Evolutionary conservation across 2,888 invertebrate genomes (phyloP), one percentile per base, ranked within the genome.

Genomic region (Oegoconia quadripuncta): DNA sequence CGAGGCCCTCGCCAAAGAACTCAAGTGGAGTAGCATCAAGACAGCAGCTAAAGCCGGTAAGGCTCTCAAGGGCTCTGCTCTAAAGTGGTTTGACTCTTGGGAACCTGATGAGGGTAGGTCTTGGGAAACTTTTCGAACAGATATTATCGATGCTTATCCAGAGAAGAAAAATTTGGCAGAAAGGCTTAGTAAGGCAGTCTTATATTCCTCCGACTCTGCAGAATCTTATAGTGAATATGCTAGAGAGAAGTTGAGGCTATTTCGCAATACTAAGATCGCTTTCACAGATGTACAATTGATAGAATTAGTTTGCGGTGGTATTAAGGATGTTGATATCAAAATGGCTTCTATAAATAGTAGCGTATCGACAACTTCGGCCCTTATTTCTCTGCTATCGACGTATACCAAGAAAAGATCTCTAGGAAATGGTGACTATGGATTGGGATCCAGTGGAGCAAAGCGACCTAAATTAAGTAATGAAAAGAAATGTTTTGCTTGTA

Each of bases 321-420:
- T 57, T 18, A 16, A 8, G 2, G 56, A 61, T 18, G 27, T 36
- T 1, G 44, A 41, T 39, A 44, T 58, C 2, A 46, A 33, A 41
- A 50, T 57, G 48, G 55, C 55, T 3, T 44, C 48, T 8, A 42
- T 48, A 2, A 56, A 61, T 25, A 59, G 48, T 27, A 22, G 14
- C 20, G 47, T 52, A 3, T 40, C 12, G 3, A 48, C 46, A 1
- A 48, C 52, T 1, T 40, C 55, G 1, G 54, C 48, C 12, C 15
- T 57, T 2, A 53, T 62, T 6, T 16, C 55, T 2, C 29, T 55
- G 7, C 45, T 57, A 12, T 35, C 55, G 0, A 35, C 48, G 0
- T 56, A 61, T 14, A 28, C 40, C 12, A 42, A 27, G 22, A 52
- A 46, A 35, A 25, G 42, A 18, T 26, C 38, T 3, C 34, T 29